A percentile compares a stretch with the other conserved stretches of the same genome.
Evolutionary conservation across 23 tunicate species (phyloP).

Genomic region (Ascidia mentula): DNA sequence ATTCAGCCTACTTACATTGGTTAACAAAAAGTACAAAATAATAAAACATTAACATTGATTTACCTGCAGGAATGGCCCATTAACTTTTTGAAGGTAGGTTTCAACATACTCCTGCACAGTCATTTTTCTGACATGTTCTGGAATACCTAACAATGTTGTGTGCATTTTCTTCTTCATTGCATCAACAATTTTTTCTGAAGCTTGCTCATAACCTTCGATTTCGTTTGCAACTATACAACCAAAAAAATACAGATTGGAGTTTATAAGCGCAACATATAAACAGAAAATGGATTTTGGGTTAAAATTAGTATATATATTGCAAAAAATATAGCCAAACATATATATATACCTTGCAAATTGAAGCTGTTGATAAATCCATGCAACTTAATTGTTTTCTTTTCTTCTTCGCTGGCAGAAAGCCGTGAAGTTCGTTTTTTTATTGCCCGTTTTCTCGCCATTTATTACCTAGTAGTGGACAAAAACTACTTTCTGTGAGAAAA

Average conservation of each 20-base stretch:
- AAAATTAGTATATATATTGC: neutral
- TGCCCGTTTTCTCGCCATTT: neutral
- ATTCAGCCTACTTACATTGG: no score
- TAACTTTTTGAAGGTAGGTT: neutral
- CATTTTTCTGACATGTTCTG: neutral
- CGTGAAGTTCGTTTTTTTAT: neutral
- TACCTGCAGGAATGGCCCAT: neutral
- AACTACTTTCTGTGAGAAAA: neutral
- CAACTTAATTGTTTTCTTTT: neutral
- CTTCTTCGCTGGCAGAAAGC: neutral
- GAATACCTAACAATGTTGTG: neutral
- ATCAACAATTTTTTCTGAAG: neutral
- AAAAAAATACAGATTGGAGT: no score
- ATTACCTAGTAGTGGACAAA: neutral
- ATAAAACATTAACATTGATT: neutral
- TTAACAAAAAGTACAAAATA: no score
- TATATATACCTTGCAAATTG: neutral
- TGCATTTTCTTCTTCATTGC: neutral
- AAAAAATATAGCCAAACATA: neutral
- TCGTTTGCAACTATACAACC: neutral
- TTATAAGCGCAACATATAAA: no score
- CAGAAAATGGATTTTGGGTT: no score
- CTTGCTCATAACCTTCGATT: neutral
- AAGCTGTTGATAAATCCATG: neutral
- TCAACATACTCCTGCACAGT: neutral